Conservation (phyloP, 1,140 invertebrate genomes). For the Propsilocerus akamusi region DNA sequence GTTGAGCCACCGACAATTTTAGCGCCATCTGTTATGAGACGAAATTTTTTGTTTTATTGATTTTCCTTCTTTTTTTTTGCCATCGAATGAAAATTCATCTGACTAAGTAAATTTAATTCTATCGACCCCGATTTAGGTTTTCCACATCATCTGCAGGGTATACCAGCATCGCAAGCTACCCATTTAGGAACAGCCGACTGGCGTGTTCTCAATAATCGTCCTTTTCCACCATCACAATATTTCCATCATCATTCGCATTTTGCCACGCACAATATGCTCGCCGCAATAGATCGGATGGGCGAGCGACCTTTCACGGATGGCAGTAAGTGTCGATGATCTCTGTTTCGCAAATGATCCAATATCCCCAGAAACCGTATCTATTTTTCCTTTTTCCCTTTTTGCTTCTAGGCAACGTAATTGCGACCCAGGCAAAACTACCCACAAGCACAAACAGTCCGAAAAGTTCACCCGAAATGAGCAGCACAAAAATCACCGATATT, state of each 20-base stretch:
- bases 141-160: slow-evolving; percentile 40
- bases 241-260: slow-evolving; percentile 35
- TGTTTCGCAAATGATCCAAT: neutral
- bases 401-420: slow-evolving; percentile 13
- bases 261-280: slow-evolving; percentile 31
- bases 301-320: slow-evolving; percentile 22
- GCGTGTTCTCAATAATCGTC: slow-evolving; percentile 33
- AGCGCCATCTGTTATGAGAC: too few relatives aligned
- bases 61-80: neutral
- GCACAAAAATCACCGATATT: slow-evolving; percentile 5
- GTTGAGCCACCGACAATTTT: too few relatives aligned
- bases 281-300: slow-evolving; percentile 22
- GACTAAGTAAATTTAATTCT: neutral
- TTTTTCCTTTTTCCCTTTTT: neutral
- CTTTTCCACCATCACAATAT: slow-evolving; percentile 29
- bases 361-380: neutral
- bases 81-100: too few relatives aligned
- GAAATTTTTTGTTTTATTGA: too few relatives aligned
- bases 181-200: slow-evolving; percentile 30
- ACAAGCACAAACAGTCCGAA: slow-evolving; percentile 47
- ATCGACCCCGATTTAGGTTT: slow-evolving; percentile 30
- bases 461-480: slow-evolving; percentile 22
- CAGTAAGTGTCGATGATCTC: slow-evolving; percentile 13
- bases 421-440: slow-evolving; percentile 14
- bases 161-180: slow-evolving; percentile 27